Evolutionary conservation across 2,113 vertebrate genomes (phyloP).

Genomic region (Psephotus haematonotus): DNA sequence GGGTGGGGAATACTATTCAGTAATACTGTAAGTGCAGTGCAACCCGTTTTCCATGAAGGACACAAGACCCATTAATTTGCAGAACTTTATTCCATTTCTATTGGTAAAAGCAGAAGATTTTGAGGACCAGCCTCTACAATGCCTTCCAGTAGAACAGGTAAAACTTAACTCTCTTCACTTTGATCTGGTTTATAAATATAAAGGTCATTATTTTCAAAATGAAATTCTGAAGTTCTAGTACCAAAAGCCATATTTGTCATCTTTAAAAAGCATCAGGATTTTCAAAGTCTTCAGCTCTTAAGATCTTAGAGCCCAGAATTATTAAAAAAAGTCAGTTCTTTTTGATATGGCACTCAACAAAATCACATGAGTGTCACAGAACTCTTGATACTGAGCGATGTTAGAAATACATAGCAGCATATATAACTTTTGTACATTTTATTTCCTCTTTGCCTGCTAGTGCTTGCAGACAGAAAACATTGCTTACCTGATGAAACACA

Average conservation of each 20-base stretch:
- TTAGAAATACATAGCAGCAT: not conserved
- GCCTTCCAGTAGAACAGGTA: not conserved
- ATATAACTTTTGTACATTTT: not conserved
- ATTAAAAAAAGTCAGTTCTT: not conserved
- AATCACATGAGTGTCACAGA: not conserved
- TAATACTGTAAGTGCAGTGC: not conserved
- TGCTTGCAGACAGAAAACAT: not conserved
- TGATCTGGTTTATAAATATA: not conserved
- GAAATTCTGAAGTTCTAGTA: not conserved
- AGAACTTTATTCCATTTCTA: not conserved
- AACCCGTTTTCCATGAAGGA: not conserved
- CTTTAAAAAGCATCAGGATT: not conserved
- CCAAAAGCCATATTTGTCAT: not conserved
- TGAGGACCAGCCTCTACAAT: not conserved
- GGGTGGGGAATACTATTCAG: not conserved
- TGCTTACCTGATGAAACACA: not conserved
- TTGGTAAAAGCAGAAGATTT: not conserved
- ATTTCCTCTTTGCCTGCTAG: not conserved
- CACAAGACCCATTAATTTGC: not conserved
- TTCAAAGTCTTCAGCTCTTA: not conserved
- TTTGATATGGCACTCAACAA: not conserved
- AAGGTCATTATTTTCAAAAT: not conserved
- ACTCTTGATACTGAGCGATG: not conserved
- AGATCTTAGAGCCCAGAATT: not conserved
- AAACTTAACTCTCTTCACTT: not conserved